Base-by-base conservation (phyloP, 2,888 invertebrate species). In the Lissocephala sabroskyi region DNA sequence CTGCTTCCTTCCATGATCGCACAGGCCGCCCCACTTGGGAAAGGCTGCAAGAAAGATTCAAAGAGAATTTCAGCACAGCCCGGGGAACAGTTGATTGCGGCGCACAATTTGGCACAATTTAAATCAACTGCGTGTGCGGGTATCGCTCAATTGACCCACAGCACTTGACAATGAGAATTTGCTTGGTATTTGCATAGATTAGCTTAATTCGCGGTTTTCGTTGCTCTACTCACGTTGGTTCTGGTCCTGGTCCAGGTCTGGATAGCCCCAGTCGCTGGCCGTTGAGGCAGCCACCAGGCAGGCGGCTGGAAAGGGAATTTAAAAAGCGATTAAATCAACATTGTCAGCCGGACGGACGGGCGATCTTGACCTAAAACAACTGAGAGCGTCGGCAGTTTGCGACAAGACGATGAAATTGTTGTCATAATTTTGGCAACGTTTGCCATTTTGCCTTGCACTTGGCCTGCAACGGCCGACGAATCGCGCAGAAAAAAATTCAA, bases 11-110 rank as follows among this genome's bases (percentile, higher is more conserved):
- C 94, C 94, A 0, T 68, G 82, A 16, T 80, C 82, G 67, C 92
- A 92, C n/a, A 86, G 73, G 9, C 89, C 90, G 3, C 88, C 87
- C 92, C 92, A 92, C 45, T 86, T 63, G 1, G 83, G 80, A 60
- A 83, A 84, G 7, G 65, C 83, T 84, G 45, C n/a, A 59, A 29
- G 17, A 19, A 18, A 49, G 13, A 18, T n/a, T n/a, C n/a, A 10
- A 37, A 18, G 11, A 26, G 10, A 45, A 17, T 17, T 11, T n/a
- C 19, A 11, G 11, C 35, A 47, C 14, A 23, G 43, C 23, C 9
- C 33, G 16, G 16, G 5, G 11, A 11, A 9, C 6, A 29, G 6
- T 30, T n/a, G n/a, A n/a, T 43, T 19, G 43, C n/a, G 9, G 35
- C 3, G 43, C 47, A 53, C 68, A 80, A 79, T 81, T 79, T 75